Base-by-base conservation (phyloP, 2,888 invertebrate species). In the Gortyna flavago region DNA sequence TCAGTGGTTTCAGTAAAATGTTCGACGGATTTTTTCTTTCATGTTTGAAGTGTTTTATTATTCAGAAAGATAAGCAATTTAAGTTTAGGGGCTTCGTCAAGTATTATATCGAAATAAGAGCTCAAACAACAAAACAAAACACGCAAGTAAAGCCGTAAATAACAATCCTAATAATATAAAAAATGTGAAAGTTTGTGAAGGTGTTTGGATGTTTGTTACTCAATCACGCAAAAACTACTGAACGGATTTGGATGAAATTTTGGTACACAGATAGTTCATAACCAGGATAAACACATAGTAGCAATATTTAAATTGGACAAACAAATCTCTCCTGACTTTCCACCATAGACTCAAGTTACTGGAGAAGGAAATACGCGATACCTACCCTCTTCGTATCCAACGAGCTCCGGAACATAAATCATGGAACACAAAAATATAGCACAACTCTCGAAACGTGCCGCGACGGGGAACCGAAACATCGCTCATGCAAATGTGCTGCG, bases 391-490 rank as follows among this genome's bases (percentile, higher is more conserved):
- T 57, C 38, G 64, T 75, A n/a, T n/a, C n/a, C n/a, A 65, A 75
- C 80, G 61, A 74, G 48, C 29, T 51, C 16, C 25, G 38, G 32
- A 64, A 73, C 70, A 76, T 84, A 84, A 84, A 84, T 85, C 85
- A 77, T 78, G 62, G n/a, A 66, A 68, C 62, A 65, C 48, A 77
- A 77, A 74, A 80, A 61, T 65, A 61, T 35, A 77, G 61, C 77
- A 21, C 32, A 57, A 51, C 57, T 64, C 35, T 48, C 7, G 71
- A 86, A 83, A 75, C 76, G 71, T 61, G 77, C 66, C 79, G 69
- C 72, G 76, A 72, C 66, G 61, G 67, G 61, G 54, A 68, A 61
- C 62, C 61, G 65, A 86, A 75, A 77, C 72, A 59, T 69, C 71
- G 77, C 29, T 67, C 76, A 84, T 84, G 79, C 77, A 79, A 84